Base-by-base conservation (phyloP, 1,140 invertebrate genomes). In the Cyclina sinensis region DNA sequence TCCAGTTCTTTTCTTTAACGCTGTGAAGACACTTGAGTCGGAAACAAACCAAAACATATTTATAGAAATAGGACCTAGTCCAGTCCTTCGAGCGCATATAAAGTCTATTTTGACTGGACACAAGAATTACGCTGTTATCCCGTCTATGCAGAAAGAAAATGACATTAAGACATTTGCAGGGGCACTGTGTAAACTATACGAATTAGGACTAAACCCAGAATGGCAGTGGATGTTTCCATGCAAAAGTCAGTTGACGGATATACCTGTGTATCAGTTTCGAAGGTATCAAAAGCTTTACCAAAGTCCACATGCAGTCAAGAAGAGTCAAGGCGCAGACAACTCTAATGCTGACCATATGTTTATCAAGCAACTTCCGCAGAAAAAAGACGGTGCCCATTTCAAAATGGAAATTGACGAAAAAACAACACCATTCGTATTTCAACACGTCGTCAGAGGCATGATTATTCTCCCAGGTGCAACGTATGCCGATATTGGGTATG, bases 31-130 rank as follows among this genome's bases (percentile, higher is more conserved):
- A 27, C 32, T 43, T 4, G 30, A 59, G 18, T 30, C 21, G 12
- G 32, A 57, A 18, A 39, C 30, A 24, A 37, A n/a, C 27, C 11
- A 73, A 35, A 18, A 73, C 79, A 27, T 91, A 21, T 83, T 89
- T 82, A 16, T 91, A n/a, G 91, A 91, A 78, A 89, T 91, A 30
- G 91, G 89, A 16, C 89, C 91, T 54, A 70, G 39, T 18, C 82
- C 91, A 39, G 91, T 90, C 5, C 35, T 91, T 27, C 35, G 48
- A 7, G 18, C 85, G 24, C 85, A 90, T 62, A 35, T 91, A 14
- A n/a, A 65, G 2, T 27, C 81, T 39, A 88, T 91, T 21, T 78
- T 90, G 9, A 27, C 80, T 16, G 39, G 78, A 4, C 51, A n/a
- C 7, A 35, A 70, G 24, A 62, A 81, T 18, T 27, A 80, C 27